A percentile compares a stretch with the other conserved stretches of the same genome.
These are phyloP conservation scores for Heliconius melpomene DNA, from an alignment of 1,140 invertebrate genomes.

Conservation along the genomic window DNA sequence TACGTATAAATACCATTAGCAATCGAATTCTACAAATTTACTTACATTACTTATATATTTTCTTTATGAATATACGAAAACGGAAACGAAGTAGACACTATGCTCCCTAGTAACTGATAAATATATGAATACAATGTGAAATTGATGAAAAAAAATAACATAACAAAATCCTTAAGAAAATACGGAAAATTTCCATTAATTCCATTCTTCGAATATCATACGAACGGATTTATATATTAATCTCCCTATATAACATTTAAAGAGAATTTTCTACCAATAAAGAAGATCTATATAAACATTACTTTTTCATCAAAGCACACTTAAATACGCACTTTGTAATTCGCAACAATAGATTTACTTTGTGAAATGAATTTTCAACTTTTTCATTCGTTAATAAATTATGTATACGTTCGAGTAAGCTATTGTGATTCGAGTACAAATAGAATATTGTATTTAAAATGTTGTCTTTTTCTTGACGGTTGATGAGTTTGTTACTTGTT, in stretches of 20 bases:
- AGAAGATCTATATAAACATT: background rate
- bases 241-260: background rate
- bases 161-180: too few species aligned
- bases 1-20: too few species aligned
- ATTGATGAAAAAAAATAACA: too few species aligned
- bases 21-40: too few species aligned
- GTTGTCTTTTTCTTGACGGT: background rate
- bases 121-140: too few species aligned
- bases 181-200: too few species aligned
- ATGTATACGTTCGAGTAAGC: background rate
- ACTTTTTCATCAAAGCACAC: background rate
- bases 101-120: too few species aligned
- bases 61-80: too few species aligned
- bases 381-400: conserved; percentile 10
- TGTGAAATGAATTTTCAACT: background rate
- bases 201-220: too few species aligned
- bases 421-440: background rate
- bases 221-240: too few species aligned
- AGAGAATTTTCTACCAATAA: background rate
- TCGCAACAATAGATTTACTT: conserved; percentile 9
- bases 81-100: too few species aligned
- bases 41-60: too few species aligned
- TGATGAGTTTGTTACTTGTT: background rate
- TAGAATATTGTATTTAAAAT: conserved; percentile 9
- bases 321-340: conserved; percentile 11